phyloP scores from a whole-genome alignment of 2,888 invertebrate species.

The Himalopsyche japonica region DNA sequence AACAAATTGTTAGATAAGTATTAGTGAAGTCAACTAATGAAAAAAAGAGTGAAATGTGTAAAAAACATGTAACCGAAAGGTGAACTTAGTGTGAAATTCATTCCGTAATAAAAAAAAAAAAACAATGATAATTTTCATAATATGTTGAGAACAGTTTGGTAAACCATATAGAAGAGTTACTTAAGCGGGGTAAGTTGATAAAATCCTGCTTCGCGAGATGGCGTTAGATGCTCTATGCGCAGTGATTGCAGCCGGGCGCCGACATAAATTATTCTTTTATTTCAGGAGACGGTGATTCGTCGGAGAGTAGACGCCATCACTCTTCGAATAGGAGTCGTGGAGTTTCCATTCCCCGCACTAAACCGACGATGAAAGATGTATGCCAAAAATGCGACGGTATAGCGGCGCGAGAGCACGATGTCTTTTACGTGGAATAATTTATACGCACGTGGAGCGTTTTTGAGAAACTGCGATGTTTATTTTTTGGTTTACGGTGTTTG shows the following conservation, averaged over 20 bases:
- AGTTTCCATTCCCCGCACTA: not conserved
- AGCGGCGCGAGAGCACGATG: slow-evolving; percentile 8
- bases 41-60: too few relatives aligned
- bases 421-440: slow-evolving; percentile 21
- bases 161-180: not conserved
- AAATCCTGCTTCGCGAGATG: not conserved
- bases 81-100: too few relatives aligned
- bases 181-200: not conserved
- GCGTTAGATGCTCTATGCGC: not conserved
- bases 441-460: slow-evolving; percentile 3
- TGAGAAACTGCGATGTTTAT: not conserved
- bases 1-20: too few relatives aligned
- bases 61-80: too few relatives aligned
- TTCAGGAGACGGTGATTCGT: slow-evolving; percentile 16
- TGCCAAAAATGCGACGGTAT: not conserved
- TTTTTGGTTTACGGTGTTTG: not conserved
- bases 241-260: slow-evolving; percentile 21
- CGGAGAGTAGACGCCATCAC: slow-evolving; percentile 9
- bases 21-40: too few relatives aligned
- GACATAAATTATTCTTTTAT: slow-evolving; percentile 37
- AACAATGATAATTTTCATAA: too few relatives aligned
- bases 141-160: not conserved
- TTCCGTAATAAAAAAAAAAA: too few relatives aligned
- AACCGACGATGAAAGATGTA: slow-evolving; percentile 28
- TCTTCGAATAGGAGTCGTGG: not conserved